Percentiles rank a stretch among this genome's conserved stretches.
Evolutionary conservation across 2,797 vertebrate species (phyloP).

Genomic region (Ctenopoma multispine): DNA sequence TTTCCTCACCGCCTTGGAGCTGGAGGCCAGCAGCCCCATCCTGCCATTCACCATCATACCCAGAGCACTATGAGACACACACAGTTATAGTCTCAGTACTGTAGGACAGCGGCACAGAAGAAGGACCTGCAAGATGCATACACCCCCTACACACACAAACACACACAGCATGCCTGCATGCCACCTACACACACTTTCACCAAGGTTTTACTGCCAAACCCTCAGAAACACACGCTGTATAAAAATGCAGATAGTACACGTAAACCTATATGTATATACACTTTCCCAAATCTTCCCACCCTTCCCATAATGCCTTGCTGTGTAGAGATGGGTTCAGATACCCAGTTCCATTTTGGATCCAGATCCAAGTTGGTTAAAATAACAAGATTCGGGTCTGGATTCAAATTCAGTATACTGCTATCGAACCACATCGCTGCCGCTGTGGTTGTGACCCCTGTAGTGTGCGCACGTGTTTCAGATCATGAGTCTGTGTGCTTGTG

Average conservation of each 20-base stretch:
- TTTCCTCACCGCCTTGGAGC: slow-evolving; percentile 96
- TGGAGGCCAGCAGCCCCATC: slow-evolving; percentile 96
- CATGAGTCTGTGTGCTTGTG: slow-evolving; percentile 6
- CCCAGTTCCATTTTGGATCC: neutral
- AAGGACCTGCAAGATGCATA: slow-evolving; percentile 35
- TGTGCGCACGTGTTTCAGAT: slow-evolving; percentile 25
- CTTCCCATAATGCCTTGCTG: slow-evolving; percentile 65
- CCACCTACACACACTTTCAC: slow-evolving; percentile 22
- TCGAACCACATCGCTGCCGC: neutral
- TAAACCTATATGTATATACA: slow-evolving; percentile 3
- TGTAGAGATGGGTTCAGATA: neutral
- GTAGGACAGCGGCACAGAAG: slow-evolving; percentile 42
- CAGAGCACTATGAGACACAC: slow-evolving; percentile 87
- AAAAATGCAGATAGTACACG: slow-evolving; percentile 34
- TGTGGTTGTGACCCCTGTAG: slow-evolving; percentile 47
- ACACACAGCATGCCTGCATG: slow-evolving; percentile 42
- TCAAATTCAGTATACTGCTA: neutral
- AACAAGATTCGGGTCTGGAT: neutral
- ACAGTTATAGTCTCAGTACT: slow-evolving; percentile 15
- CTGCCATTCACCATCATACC: slow-evolving; percentile 98
- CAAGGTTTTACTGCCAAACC: slow-evolving; percentile 49
- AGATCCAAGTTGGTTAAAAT: neutral
- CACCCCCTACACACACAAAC: slow-evolving; percentile 23
- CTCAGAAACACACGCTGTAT: slow-evolving; percentile 30
- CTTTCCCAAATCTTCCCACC: slow-evolving; percentile 11